Evolutionary conservation across 2,113 vertebrate genomes (phyloP).

Genomic region (Dolichotis patagonum): DNA sequence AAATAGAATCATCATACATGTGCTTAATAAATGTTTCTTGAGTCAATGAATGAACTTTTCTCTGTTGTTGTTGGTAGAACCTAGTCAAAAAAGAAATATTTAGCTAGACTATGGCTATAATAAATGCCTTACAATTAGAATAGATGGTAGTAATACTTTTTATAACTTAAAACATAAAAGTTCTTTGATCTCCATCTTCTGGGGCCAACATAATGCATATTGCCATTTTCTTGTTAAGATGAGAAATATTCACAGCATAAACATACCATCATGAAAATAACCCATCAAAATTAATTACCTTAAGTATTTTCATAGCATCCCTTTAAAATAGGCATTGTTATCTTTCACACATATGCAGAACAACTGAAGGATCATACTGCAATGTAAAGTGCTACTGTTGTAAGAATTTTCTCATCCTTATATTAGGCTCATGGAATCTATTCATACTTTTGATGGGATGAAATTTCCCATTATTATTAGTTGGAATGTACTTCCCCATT

Average conservation of each 20-base stretch:
- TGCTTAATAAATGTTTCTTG: constrained; percentile 26
- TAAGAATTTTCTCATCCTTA: not conserved
- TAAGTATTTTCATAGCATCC: not conserved
- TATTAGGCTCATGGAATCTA: not conserved
- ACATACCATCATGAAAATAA: not conserved
- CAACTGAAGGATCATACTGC: not conserved
- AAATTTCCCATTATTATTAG: constrained; percentile 31
- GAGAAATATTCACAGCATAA: constrained; percentile 33
- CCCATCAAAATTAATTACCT: not conserved
- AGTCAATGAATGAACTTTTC: constrained; percentile 22
- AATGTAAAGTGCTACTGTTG: not conserved
- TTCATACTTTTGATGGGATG: not conserved
- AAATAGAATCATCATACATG: not conserved
- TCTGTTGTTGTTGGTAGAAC: not conserved
- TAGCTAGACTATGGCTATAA: not conserved
- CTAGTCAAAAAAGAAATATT: not conserved
- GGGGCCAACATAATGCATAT: not conserved
- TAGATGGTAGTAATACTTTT: not conserved
- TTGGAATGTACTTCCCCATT: constrained; percentile 5
- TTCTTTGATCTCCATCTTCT: constrained; percentile 12
- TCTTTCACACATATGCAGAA: not conserved
- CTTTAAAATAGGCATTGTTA: not conserved
- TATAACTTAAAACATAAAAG: not conserved
- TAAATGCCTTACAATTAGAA: not conserved
- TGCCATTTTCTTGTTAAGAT: constrained; percentile 2